Conservation (phyloP, 2,888 invertebrate species). For the Tenthredo amoena region DNA sequence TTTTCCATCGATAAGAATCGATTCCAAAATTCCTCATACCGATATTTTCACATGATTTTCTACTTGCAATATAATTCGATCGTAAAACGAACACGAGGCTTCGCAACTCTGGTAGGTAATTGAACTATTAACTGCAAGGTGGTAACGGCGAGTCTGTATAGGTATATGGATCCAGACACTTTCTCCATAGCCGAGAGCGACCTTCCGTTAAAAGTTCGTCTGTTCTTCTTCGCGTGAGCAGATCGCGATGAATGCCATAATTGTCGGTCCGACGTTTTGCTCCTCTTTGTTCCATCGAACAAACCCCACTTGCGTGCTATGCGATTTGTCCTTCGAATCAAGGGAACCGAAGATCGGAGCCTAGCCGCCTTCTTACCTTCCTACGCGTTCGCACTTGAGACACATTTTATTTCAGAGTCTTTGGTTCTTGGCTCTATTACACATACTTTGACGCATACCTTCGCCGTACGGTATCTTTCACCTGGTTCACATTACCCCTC, state of each 20-base stretch:
- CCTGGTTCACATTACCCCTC: background rate
- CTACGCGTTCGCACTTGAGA: slow-evolving; percentile 37
- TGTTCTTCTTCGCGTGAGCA: slow-evolving; percentile 15
- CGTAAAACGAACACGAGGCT: background rate
- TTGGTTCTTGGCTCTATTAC: background rate
- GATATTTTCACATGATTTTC: background rate
- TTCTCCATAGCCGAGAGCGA: slow-evolving; percentile 33
- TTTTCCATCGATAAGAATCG: background rate
- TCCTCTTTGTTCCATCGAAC: slow-evolving; percentile 36
- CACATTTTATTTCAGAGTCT: background rate
- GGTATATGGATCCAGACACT: slow-evolving; percentile 16
- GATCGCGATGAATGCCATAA: slow-evolving; percentile 39
- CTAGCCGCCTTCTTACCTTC: background rate
- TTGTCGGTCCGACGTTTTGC: background rate
- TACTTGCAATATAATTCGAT: background rate
- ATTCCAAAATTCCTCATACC: background rate
- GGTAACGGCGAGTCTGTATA: slow-evolving; percentile 17
- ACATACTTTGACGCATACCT: background rate
- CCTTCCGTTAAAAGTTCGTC: slow-evolving; percentile 30
- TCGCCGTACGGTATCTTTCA: background rate
- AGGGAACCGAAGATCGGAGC: slow-evolving; percentile 27
- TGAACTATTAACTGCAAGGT: slow-evolving; percentile 33
- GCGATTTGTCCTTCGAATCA: slow-evolving; percentile 35
- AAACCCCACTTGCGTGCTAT: background rate
- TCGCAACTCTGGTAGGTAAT: slow-evolving; percentile 28